Percentiles rank a stretch among this genome's conserved stretches.
These are phyloP conservation scores for Gobio gobio DNA, from an alignment of 2,113 vertebrate genomes.

Conservation along the genomic window DNA sequence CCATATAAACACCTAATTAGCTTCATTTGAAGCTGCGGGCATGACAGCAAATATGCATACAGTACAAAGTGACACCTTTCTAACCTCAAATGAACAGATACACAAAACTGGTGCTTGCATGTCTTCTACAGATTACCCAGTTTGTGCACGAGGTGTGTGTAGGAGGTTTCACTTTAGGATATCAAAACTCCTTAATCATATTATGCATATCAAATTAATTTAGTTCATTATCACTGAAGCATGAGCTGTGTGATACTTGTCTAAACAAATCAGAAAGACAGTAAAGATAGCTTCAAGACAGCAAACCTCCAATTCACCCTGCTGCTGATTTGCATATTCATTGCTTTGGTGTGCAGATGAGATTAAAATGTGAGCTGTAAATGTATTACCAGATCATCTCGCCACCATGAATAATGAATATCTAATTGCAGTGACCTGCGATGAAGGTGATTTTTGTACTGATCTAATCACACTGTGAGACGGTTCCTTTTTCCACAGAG, in stretches of 20 bases:
- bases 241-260: constrained; percentile 29
- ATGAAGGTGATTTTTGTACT: constrained; percentile 73
- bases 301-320: constrained; percentile 60
- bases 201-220: constrained; percentile 7
- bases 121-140: background rate
- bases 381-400: constrained; percentile 72
- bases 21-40: constrained; percentile 50
- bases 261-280: constrained; percentile 52
- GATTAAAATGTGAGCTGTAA: constrained; percentile 74
- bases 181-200: constrained; percentile 19
- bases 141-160: background rate
- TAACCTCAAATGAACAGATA: background rate
- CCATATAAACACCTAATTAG: constrained; percentile 34
- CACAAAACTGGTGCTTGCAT: constrained; percentile 12
- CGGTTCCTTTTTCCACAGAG: constrained; percentile 10
- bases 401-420: constrained; percentile 74
- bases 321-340: constrained; percentile 72
- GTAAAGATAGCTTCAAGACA: constrained; percentile 62
- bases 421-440: constrained; percentile 66
- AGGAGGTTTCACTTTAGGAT: background rate
- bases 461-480: constrained; percentile 51
- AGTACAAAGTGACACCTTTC: constrained; percentile 10
- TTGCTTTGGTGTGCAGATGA: constrained; percentile 69
- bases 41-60: constrained; percentile 43
- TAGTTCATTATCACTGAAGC: constrained; percentile 24